Evolutionary conservation across 2,113 vertebrate species (phyloP), one percentile per base, ranked within the genome.

Genomic region (Gallinago paraguaiae): DNA sequence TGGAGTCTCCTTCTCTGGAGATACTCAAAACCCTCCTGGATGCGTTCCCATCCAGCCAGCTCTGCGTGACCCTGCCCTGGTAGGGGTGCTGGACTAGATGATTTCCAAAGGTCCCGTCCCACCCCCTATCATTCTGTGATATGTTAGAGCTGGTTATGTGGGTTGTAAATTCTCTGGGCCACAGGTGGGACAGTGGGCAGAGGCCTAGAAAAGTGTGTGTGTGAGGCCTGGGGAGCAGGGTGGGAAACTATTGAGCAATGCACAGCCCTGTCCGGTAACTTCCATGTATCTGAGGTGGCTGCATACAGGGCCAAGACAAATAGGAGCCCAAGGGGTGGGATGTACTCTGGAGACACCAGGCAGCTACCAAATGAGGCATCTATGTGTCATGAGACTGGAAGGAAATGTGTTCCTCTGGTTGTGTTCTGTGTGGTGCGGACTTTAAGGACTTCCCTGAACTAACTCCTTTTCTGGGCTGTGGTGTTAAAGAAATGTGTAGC

Each of bases 401-500:
- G 43, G 28, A 64, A 24, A 20, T 20, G 24, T 43, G 19, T 69
- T 64, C 9, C 10, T 59, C 13, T 45, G 4, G 8, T 22, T 3
- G 2, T 45, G 13, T 24, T 15, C 31, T 2, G 0, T 13, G n/a
- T 69, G 15, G 4, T 1, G 5, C 10, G 1, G 15, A 37, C 28
- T 45, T 50, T 1, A 63, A 24, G 35, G 37, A 28, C 23, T 76
- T 61, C 8, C 12, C 19, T 18, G 30, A 14, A 16, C 20, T 43
- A 50, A 46, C 3, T 60, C 35, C 35, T 50, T 48, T 56, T 48
- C 51, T 64, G 22, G 35, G 28, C 28, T 46, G 2, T 41, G 17
- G 27, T 1, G 0, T 70, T 54, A 39, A 50, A 56, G 56, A 82
- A 54, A 8, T 14, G 3, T 8, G n/a, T 48, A 18, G n/a, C 37